These are phyloP conservation scores for Pseudochirops cupreus DNA, from an alignment of 2,797 vertebrate species.

Conservation along the genomic window DNA sequence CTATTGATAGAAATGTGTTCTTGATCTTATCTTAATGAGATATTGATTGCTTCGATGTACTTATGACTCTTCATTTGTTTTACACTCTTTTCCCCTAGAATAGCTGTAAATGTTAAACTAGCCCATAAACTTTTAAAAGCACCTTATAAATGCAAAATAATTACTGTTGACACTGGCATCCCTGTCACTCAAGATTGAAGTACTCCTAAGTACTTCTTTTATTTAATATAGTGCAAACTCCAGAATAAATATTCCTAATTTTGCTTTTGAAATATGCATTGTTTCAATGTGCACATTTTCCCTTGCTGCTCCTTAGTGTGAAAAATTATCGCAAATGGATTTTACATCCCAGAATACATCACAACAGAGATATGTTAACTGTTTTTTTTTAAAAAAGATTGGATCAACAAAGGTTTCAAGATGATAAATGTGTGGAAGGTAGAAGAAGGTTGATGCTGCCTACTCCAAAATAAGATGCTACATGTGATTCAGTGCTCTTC, in stretches of 20 bases:
- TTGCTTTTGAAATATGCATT: background rate
- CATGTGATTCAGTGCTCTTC: background rate
- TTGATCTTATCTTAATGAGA: background rate
- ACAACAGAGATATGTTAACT: background rate
- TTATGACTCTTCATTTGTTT: conserved; percentile 18
- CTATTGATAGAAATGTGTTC: conserved; percentile 6
- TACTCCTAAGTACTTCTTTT: conserved; percentile 13
- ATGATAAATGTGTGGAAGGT: background rate
- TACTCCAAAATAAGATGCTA: conserved; percentile 20
- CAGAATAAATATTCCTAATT: conserved; percentile 16
- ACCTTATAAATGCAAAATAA: conserved; percentile 36
- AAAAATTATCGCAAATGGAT: background rate
- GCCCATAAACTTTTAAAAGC: conserved; percentile 22
- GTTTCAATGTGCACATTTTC: background rate
- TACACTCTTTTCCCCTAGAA: conserved; percentile 6
- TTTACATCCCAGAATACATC: background rate
- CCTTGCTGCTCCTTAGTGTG: background rate
- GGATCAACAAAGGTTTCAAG: background rate
- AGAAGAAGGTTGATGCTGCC: conserved; percentile 1
- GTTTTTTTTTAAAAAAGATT: background rate
- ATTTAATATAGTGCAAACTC: conserved; percentile 5
- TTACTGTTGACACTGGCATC: conserved; percentile 7
- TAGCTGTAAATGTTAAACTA: conserved; percentile 20
- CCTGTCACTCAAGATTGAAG: background rate
- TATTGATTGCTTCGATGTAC: background rate